phyloP scores from a whole-genome alignment of 2,888 invertebrate genomes.

The Euclidia mi region DNA sequence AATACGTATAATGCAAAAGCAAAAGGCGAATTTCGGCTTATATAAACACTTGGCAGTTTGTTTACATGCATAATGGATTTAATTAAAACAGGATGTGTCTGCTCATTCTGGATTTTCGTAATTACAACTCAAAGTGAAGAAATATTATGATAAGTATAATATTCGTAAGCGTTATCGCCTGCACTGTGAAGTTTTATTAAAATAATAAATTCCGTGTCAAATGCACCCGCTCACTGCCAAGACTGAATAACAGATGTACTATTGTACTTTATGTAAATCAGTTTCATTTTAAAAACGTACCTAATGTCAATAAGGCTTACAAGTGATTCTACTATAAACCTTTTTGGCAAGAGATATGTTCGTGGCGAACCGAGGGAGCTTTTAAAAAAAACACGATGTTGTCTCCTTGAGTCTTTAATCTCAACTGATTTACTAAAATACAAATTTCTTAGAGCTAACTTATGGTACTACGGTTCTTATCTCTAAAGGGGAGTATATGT shows the following conservation, averaged over 20 bases:
- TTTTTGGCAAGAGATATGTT: too few relatives aligned
- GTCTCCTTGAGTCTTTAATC: too few relatives aligned
- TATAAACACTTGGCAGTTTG: constrained; percentile 57
- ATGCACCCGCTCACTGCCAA: constrained; percentile 82
- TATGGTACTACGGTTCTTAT: too few relatives aligned
- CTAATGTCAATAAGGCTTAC: constrained; percentile 61
- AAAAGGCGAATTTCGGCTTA: constrained; percentile 52
- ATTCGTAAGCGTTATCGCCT: constrained; percentile 76
- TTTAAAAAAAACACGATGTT: too few relatives aligned
- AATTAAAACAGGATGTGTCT: constrained; percentile 67
- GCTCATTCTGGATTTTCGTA: constrained; percentile 62
- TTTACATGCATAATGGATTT: constrained; percentile 64
- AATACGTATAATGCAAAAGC: constrained; percentile 47
- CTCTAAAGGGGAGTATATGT: too few relatives aligned
- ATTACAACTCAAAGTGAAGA: constrained; percentile 66
- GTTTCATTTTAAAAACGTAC: constrained; percentile 64
- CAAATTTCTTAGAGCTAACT: too few relatives aligned
- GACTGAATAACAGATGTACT: constrained; percentile 81
- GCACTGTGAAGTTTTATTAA: constrained; percentile 85
- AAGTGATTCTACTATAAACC: constrained; percentile 47
- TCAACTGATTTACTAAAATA: too few relatives aligned
- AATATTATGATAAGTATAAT: constrained; percentile 75
- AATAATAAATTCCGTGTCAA: constrained; percentile 89
- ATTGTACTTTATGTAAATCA: constrained; percentile 81
- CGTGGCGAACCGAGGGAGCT: too few relatives aligned